Percentiles rank a stretch among this genome's conserved stretches.
Conservation (phyloP, 35 echinoderm and acorn worm genomes). For the Apostichopus japonicus region DNA sequence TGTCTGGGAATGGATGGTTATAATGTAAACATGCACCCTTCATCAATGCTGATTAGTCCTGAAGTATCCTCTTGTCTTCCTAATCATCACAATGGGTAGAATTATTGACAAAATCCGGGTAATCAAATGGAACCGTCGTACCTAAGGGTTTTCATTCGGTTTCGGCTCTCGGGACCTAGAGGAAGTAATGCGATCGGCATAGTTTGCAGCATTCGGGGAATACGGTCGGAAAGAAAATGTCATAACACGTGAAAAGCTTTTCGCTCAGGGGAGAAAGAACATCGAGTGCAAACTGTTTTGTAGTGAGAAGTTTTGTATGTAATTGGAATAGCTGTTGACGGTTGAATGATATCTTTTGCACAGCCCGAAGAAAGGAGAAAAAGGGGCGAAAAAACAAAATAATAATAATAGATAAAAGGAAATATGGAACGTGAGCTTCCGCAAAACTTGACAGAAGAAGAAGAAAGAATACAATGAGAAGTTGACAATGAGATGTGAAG, state of each 20-base stretch:
- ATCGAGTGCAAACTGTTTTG: neutral
- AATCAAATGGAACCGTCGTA: neutral
- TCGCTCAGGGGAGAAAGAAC: neutral
- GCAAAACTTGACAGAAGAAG: too few species aligned
- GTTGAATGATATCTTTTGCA: too few species aligned
- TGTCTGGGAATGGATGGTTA: neutral
- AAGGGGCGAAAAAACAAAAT: too few species aligned
- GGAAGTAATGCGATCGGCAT: neutral
- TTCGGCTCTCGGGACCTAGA: neutral
- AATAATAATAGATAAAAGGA: too few species aligned
- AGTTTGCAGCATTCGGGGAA: neutral
- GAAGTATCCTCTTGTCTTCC: conserved; percentile 1
- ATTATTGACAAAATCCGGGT: neutral
- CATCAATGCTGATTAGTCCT: conserved; percentile 27
- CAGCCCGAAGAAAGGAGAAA: too few species aligned
- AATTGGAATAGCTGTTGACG: too few species aligned
- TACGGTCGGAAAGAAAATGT: neutral
- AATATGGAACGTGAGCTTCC: too few species aligned
- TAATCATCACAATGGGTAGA: conserved; percentile 29
- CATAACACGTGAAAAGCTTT: neutral
- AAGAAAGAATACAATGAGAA: too few species aligned
- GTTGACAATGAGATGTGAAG: too few species aligned
- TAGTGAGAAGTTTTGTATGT: neutral
- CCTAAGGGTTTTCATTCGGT: neutral
- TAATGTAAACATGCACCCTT: conserved; percentile 40